These are phyloP conservation scores for Drosophila crucigera DNA, from an alignment of 2,888 invertebrate species.

Conservation along the genomic window DNA sequence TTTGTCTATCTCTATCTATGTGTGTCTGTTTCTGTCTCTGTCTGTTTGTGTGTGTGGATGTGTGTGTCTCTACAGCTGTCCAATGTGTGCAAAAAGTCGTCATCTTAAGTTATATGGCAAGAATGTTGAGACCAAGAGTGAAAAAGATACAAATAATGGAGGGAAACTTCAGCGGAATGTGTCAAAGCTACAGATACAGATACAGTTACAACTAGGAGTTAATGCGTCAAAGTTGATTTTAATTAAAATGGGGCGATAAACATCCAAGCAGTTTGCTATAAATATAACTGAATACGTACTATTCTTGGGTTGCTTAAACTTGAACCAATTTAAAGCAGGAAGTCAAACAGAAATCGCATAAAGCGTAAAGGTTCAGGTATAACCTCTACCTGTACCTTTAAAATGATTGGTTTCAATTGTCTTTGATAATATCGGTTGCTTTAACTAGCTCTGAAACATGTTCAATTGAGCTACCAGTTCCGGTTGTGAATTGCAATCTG, in stretches of 20 bases:
- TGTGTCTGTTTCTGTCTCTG: neutral
- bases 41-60: constrained; percentile 2
- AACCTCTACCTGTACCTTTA: neutral
- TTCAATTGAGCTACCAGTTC: neutral
- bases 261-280: neutral
- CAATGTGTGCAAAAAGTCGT: constrained; percentile 32
- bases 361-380: neutral
- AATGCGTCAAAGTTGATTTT: neutral
- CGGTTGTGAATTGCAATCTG: neutral
- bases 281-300: neutral
- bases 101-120: constrained; percentile 19
- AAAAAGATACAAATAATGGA: constrained; percentile 1
- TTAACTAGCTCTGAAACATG: neutral
- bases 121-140: constrained; percentile 12
- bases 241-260: neutral
- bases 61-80: constrained; percentile 1
- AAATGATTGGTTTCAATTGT: neutral
- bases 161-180: constrained; percentile 9
- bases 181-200: neutral
- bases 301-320: neutral
- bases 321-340: neutral
- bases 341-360: neutral
- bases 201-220: neutral
- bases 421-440: neutral
- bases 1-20: constrained; percentile 13